These are phyloP conservation scores for Heliopora coerulea DNA, from an alignment of 92 coral and sea anemone genomes.

Conservation along the genomic window DNA sequence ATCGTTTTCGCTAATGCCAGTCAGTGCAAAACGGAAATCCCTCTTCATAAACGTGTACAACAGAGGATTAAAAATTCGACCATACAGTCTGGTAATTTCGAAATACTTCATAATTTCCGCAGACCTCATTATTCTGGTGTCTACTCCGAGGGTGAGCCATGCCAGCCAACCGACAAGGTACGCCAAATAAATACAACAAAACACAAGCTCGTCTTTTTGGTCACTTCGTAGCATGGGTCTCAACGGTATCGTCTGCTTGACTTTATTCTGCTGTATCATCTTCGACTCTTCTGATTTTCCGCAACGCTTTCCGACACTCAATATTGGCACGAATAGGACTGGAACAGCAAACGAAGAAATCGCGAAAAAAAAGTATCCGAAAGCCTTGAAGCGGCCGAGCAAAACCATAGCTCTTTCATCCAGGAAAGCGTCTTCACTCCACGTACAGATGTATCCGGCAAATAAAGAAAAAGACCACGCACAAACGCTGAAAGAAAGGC, in stretches of 20 bases:
- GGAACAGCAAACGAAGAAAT: too few species aligned
- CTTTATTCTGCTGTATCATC: not conserved
- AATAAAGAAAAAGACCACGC: too few species aligned
- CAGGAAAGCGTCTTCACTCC: too few species aligned
- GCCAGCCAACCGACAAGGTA: constrained; percentile 15
- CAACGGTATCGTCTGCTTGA: not conserved
- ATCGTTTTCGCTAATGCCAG: too few species aligned
- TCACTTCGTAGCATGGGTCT: not conserved
- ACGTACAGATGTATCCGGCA: too few species aligned
- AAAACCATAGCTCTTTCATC: too few species aligned
- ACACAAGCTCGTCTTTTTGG: not conserved
- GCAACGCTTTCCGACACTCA: not conserved
- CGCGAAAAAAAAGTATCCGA: too few species aligned
- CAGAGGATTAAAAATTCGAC: not conserved
- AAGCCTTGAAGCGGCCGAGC: too few species aligned
- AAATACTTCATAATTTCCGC: constrained; percentile 16
- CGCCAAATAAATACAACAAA: not conserved
- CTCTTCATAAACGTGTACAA: not conserved
- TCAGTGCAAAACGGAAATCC: too few species aligned
- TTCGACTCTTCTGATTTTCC: not conserved
- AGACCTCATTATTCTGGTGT: not conserved
- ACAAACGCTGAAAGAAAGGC: too few species aligned
- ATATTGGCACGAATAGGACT: too few species aligned
- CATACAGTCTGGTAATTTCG: constrained; percentile 8
- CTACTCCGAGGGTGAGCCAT: not conserved